Percentiles rank a stretch among this genome's conserved stretches.
These are phyloP conservation scores for Arctocebus calabarensis DNA, from an alignment of 2,797 vertebrate species.

Conservation along the genomic window DNA sequence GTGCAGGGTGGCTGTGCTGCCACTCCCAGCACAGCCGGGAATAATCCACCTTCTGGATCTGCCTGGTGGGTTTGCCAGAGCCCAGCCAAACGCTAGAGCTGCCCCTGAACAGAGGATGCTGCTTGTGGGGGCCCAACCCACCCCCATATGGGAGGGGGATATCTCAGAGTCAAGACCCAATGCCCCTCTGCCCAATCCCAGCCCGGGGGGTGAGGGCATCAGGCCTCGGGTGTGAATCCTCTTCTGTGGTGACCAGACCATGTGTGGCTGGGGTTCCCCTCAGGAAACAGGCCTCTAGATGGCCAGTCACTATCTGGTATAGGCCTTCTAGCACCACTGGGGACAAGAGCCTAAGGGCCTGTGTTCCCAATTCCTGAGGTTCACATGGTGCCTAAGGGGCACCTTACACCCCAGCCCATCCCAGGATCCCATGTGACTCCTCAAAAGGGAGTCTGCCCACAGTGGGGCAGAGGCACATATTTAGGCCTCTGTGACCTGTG, in stretches of 20 bases:
- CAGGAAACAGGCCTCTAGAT: not conserved
- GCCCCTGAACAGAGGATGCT: not conserved
- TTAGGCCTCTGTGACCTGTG: not conserved
- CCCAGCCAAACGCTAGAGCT: not conserved
- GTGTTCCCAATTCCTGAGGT: constrained; percentile 56
- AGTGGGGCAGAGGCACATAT: not conserved
- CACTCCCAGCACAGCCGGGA: too few species aligned
- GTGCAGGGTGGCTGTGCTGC: fast-evolving
- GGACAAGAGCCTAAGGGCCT: constrained; percentile 68
- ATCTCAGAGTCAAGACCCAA: not conserved
- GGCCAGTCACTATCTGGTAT: constrained; percentile 57
- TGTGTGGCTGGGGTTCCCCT: not conserved
- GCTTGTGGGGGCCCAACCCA: too few species aligned
- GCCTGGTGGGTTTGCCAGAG: not conserved
- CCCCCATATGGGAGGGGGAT: too few species aligned
- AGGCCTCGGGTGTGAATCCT: too few species aligned
- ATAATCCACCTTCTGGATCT: not conserved
- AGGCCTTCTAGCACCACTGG: constrained; percentile 58
- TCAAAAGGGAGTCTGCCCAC: not conserved
- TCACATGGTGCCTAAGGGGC: not conserved
- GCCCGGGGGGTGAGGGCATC: not conserved
- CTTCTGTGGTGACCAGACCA: not conserved
- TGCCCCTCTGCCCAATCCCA: not conserved
- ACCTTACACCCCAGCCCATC: too few species aligned
- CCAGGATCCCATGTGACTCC: not conserved